Base-by-base conservation (phyloP, 2,113 vertebrate genomes). In the Phodopus roborovskii region DNA sequence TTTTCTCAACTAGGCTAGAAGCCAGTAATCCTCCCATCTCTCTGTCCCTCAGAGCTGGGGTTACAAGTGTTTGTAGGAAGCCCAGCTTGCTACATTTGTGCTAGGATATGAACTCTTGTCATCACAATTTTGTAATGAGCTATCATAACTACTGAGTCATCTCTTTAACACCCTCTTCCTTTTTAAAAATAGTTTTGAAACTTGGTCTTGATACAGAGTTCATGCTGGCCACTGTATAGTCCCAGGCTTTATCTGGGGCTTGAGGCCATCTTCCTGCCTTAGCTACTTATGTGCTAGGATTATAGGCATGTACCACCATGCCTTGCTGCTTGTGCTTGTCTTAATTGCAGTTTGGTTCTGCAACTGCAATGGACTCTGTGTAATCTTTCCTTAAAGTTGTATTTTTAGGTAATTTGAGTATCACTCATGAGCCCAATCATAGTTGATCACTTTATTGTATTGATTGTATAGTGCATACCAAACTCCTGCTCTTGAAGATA, bases 351-450 rank as follows among this genome's bases (percentile, higher is more conserved):
- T 91, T 68, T 93, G 19, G 70, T 58, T 95, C 87, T 89, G 70
- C 84, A 96, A n/a, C 2, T 90, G 13, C 17, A 90, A 1, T 60
- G 91, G 85, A 86, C 53, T 91, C 73, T 85, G 90, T 91, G 33
- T 28, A 74, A 50, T 86, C 86, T 96, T 94, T 91, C 28, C 94
- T 97, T 93, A 75, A 81, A 62, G 48, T 74, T 73, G 7, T 91
- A 62, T 84, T 94, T 96, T 92, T 79, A 62, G 84, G n/a, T 90
- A 93, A 91, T 71, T 97, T 90, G 82, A 90, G 92, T 94, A 45
- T 93, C 11, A 73, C 64, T 87, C 42, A 58, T 70, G 48, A 94
- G 56, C 68, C 42, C 60, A 88, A 0, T 93, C 36, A 90, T 84
- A 71, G 64, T 93, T 95, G 75, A 86, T 92, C 33, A 48, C 8